phyloP scores from a whole-genome alignment of 2,113 vertebrate species.

The Ptilorrhoa leucosticta region DNA sequence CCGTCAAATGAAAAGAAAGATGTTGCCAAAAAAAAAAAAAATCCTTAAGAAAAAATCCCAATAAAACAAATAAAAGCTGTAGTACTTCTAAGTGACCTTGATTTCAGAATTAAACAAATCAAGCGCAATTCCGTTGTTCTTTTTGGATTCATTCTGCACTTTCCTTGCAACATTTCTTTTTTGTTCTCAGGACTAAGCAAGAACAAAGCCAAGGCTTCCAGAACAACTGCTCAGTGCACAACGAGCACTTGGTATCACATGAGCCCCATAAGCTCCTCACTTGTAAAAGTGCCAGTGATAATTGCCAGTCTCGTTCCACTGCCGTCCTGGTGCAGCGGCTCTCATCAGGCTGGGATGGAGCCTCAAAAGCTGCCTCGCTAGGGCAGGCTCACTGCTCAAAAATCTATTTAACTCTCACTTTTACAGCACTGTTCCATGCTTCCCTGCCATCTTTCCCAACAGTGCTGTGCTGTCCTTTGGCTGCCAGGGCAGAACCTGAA shows the following conservation, averaged over 20 bases:
- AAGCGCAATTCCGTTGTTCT: constrained; percentile 62
- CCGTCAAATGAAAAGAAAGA: constrained; percentile 79
- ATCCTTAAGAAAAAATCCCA: background rate
- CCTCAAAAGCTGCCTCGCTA: background rate
- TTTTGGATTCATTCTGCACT: constrained; percentile 57
- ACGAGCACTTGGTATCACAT: background rate
- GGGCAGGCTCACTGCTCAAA: background rate
- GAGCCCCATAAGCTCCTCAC: background rate
- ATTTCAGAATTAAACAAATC: constrained; percentile 81
- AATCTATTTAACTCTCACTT: background rate
- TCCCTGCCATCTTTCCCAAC: background rate
- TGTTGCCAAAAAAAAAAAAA: constrained; percentile 67
- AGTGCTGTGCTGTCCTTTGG: background rate
- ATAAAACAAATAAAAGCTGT: constrained; percentile 71
- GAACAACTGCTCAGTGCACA: background rate
- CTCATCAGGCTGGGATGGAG: background rate
- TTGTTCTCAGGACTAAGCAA: constrained; percentile 7
- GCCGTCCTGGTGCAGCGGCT: background rate
- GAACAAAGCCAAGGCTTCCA: constrained; percentile 41
- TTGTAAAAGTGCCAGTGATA: background rate
- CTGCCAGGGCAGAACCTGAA: background rate
- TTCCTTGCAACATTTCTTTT: constrained; percentile 67
- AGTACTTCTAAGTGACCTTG: constrained; percentile 80
- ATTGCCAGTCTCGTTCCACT: constrained; percentile 14
- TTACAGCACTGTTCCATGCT: background rate